Conservation (phyloP, 2,888 invertebrate genomes). For the Caenorhabditis wallacei region DNA sequence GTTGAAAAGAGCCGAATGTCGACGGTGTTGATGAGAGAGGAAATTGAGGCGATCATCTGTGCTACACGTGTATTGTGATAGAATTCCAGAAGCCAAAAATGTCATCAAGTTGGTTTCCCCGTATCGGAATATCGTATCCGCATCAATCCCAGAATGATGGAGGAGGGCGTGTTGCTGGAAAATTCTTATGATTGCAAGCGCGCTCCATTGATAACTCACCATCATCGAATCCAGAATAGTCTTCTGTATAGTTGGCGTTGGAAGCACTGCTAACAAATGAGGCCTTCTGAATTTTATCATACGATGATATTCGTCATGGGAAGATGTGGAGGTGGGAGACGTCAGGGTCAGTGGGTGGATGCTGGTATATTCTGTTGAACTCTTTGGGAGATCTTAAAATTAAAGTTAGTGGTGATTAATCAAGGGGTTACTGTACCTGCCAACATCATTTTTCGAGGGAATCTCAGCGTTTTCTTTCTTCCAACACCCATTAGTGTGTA, state of each 20-base stretch:
- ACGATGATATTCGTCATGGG: not conserved
- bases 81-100: constrained; percentile 47
- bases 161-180: constrained; percentile 57
- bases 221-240: constrained; percentile 54
- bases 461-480: constrained; percentile 49
- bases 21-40: constrained; percentile 62
- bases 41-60: constrained; percentile 44
- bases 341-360: constrained; percentile 35
- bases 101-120: constrained; percentile 54
- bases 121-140: constrained; percentile 56
- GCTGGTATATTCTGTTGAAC: not conserved
- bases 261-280: constrained; percentile 52
- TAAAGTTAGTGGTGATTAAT: not conserved
- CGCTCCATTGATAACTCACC: too few species aligned
- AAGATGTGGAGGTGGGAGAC: not conserved
- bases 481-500: constrained; percentile 60
- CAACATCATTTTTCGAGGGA: constrained; percentile 54
- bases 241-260: constrained; percentile 47
- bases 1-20: constrained; percentile 57
- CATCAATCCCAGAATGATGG: constrained; percentile 47
- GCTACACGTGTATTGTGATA: constrained; percentile 57
- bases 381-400: constrained; percentile 16
- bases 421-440: constrained; percentile 21
- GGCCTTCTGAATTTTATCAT: constrained; percentile 33
- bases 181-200: too few species aligned